Base-by-base conservation (phyloP, 1,140 invertebrate genomes). In the Bombus affinis region DNA sequence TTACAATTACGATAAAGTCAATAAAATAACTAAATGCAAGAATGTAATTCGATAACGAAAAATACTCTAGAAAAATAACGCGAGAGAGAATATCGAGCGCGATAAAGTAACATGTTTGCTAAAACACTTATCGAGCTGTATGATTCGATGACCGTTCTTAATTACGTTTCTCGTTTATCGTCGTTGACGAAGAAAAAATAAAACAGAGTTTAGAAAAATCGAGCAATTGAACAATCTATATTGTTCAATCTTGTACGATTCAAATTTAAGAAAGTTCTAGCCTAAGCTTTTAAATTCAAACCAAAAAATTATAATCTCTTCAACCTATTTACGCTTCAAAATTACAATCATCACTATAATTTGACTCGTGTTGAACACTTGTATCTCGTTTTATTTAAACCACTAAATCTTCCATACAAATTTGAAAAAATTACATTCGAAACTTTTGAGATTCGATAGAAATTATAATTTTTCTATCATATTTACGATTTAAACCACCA, bases 71-170 rank as follows among this genome's bases (percentile, higher is more conserved):
- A 68, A 79, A 66, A 79, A 66, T 79, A 68, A 65, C n/a, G 42
- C 13, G n/a, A 53, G 5, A 35, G 35, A 0, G 75, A 75, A 75
- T 47, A 77, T 78, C 39, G 75, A 25, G 18, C 15, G 18, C 37
- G 59, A 68, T 68, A 79, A 68, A 65, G 65, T 42, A 28, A 28
- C 39, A 13, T 68, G 65, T 79, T 79, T 79, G 77, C 25, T 68
- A 18, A 44, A 78, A 47, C 13, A 68, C 65, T 79, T 79, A 79
- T 79, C 77, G 35, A 37, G 6, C 28, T 65, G 42, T 65, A 68
- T 42, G 65, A 79, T 22, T 68, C 18, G 18, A 28, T 13, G n/a
- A n/a, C 22, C 25, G 62, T 47, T 25, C 13, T 79, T 53, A 79
- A 79, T 79, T 35, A 79, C 35, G 13, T 47, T 68, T 35, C 35